Conservation (phyloP, 1,140 invertebrate genomes). For the Neotoxoptera formosana region DNA sequence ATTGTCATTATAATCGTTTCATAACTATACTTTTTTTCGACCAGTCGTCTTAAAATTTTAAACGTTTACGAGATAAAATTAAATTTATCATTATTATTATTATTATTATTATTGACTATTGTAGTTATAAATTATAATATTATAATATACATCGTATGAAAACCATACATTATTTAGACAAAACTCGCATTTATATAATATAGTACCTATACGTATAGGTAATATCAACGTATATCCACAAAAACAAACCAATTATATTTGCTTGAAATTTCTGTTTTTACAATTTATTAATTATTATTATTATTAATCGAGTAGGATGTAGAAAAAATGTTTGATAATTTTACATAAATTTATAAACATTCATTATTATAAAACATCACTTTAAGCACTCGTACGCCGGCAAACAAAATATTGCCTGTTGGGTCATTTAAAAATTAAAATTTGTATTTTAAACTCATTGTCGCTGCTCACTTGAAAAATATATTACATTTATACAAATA, state of each 20-base stretch:
- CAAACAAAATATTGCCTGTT: neutral
- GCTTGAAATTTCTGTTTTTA: conserved; percentile 27
- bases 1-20: neutral
- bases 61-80: conserved; percentile 20
- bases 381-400: conserved; percentile 17
- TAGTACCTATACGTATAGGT: neutral
- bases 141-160: conserved; percentile 9
- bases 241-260: neutral
- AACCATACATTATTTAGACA: neutral
- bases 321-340: neutral
- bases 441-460: conserved; percentile 21
- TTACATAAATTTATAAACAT: conserved; percentile 12
- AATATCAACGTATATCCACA: neutral
- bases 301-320: conserved; percentile 12
- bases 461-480: conserved; percentile 35
- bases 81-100: neutral
- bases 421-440: neutral
- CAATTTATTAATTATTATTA: neutral
- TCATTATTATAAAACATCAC: neutral
- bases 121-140: conserved; percentile 7
- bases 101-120: conserved; percentile 12
- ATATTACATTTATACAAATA: conserved; percentile 24
- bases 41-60: neutral
- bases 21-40: neutral
- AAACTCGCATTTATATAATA: conserved; percentile 18